A percentile compares a stretch with the other conserved stretches of the same genome.
Evolutionary conservation across 2,113 vertebrate species (phyloP).

Genomic region (Mus spicilegus): DNA sequence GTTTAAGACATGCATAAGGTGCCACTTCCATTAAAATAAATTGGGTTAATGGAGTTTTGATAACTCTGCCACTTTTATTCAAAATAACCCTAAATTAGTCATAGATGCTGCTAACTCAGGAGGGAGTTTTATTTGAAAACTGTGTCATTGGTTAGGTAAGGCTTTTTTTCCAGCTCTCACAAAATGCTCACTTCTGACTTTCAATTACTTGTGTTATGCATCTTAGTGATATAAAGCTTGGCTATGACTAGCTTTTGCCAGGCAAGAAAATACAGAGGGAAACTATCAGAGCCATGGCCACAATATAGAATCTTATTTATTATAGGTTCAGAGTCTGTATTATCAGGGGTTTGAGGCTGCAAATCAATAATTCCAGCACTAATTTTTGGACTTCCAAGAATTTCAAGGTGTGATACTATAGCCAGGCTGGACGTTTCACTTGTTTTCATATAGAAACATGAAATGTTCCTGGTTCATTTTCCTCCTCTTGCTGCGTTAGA

Average conservation of each 20-base stretch:
- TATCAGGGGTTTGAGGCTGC: background rate
- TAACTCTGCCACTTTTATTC: conserved; percentile 71
- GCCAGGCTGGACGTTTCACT: background rate
- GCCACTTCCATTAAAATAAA: conserved; percentile 71
- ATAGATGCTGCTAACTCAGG: conserved; percentile 32
- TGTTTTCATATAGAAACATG: conserved; percentile 5
- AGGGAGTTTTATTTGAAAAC: conserved; percentile 67
- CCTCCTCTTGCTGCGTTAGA: background rate
- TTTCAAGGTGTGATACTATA: background rate
- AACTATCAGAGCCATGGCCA: background rate
- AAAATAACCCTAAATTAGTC: conserved; percentile 66
- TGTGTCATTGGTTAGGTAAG: conserved; percentile 50
- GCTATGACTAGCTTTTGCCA: conserved; percentile 53
- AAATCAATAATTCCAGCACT: background rate
- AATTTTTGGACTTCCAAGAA: background rate
- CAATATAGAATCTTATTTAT: background rate
- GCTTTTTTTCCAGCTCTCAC: conserved; percentile 12
- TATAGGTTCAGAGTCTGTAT: background rate
- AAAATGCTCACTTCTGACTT: conserved; percentile 41
- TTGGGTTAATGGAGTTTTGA: conserved; percentile 74
- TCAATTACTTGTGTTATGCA: background rate
- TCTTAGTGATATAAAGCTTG: conserved; percentile 33
- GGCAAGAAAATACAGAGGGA: conserved; percentile 2
- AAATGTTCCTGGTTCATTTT: background rate
- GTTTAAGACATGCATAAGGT: conserved; percentile 61